Base-by-base conservation (phyloP, 2,113 vertebrate genomes). In the Xiphophorus maculatus region DNA sequence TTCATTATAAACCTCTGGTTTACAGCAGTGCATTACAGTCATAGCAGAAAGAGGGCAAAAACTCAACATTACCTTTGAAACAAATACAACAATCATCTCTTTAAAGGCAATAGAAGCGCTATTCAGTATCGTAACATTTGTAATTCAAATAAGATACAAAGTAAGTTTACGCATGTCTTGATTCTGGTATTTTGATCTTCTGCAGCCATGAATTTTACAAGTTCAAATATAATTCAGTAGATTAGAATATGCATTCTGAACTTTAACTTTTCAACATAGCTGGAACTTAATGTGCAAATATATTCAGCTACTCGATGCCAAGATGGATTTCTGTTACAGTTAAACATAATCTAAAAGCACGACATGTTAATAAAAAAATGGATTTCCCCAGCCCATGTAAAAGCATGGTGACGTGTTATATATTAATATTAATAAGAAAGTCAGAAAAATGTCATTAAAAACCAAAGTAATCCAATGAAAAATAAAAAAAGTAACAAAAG, bases 1-100 rank as follows among this genome's bases (percentile, higher is more conserved):
- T 58, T 65, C 44, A 27, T 40, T 29, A 19, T 66, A 5, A 14
- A 9, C 60, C 37, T 35, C 6, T 32, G 73, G 73, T 83, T 77
- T 30, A 73, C 58, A 12, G 40, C 44, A 58, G 35, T 78, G 8
- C n/a, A 40, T 74, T 44, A 37, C 17, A 72, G 3, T 5, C 3
- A 40, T 19, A 9, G 13, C 40, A 32, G 48, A 61, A 2, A 69
- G 25, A 67, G n/a, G 3, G 40, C 11, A 25, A 29, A 60, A 66
- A 30, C 63, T 71, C 17, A 25, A 48, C 40, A 0, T n/a, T 66
- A 17, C 35, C 1, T 54, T 19, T 40, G 4, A 8, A 76, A 70
- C 17, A 60, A 42, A 64, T 25, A 8, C 4, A 2, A 19, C 10
- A 12, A 12, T 5, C 10, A 35, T 51, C 67, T 14, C 12, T 76